Evolutionary conservation across 2,113 vertebrate genomes (phyloP), one percentile per base, ranked within the genome.

Genomic region (Ceyx margarethae): DNA sequence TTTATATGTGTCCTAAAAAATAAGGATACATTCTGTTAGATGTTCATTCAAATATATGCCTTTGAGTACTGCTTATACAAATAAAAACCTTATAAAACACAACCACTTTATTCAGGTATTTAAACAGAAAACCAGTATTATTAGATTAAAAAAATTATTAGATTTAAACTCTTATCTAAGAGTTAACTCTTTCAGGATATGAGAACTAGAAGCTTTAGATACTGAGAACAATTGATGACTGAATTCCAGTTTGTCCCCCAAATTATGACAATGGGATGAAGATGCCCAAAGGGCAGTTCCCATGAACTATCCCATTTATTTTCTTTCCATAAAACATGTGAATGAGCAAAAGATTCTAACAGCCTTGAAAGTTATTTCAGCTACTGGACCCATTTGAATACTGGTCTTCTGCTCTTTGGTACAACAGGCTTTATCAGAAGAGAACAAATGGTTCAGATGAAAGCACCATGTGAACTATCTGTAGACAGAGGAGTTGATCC

Each of bases 1-100:
- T 91, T 96, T 85, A 96, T 82, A 93, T 85, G 48, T 37, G 29
- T 15, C 94, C 97, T 98, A 87, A 84, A 96, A 95, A 95, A 43
- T 45, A 82, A 92, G 16, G 42, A 89, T 28, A 81, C 7, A 26
- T 58, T 83, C 68, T 65, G 19, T 83, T 67, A 75, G 81, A 85
- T 26, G n/a, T 5, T 79, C 53, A 67, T 33, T 64, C 62, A 56
- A 77, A 64, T 11, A 73, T 2, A 46, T 68, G 20, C 25, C 51
- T 45, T 53, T 64, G 22, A 89, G 50, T 11, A 48, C 1, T 17
- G 33, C 13, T 75, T 64, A n/a, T 19, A 29, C 31, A 76, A 88
- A 37, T 11, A 69, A 17, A 48, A 60, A 19, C 9, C 22, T 80
- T 60, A 23, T 48, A 42, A 65, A 84, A 51, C 9, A 37, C 10